Conservation (phyloP, 92 coral and sea anemone genomes). For the Epizoanthus illoricatus region DNA sequence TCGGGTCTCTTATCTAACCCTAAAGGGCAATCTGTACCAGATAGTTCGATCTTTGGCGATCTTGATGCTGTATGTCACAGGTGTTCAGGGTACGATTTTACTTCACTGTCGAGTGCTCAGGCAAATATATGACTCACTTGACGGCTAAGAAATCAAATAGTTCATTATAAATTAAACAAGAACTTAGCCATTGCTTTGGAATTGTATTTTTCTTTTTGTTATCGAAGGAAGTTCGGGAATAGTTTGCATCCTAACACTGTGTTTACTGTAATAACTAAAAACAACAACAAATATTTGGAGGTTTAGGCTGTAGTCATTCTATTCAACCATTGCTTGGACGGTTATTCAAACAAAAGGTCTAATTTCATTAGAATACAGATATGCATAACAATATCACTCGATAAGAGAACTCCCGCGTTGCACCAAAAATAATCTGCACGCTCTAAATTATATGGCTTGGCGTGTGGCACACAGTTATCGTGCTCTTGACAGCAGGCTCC, state of each 20-base stretch:
- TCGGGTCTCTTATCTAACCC: conserved; percentile 31
- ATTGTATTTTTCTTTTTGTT: not conserved
- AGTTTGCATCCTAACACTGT: conserved; percentile 23
- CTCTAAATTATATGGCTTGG: conserved; percentile 34
- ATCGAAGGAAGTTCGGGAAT: not conserved
- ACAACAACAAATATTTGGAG: conserved; percentile 42
- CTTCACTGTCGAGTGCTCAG: not conserved
- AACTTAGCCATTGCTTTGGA: not conserved
- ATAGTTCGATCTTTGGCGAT: conserved; percentile 27
- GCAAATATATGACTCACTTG: conserved; percentile 29
- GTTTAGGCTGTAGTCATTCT: conserved; percentile 41
- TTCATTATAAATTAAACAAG: conserved; percentile 4
- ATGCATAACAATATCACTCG: conserved; percentile 61
- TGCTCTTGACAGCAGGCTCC: conserved; percentile 22
- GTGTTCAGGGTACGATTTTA: conserved; percentile 4
- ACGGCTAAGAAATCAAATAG: conserved; percentile 1
- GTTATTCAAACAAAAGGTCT: conserved; percentile 57
- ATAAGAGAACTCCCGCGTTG: conserved; percentile 59
- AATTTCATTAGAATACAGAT: conserved; percentile 62
- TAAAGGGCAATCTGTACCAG: conserved; percentile 39
- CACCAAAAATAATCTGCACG: conserved; percentile 34
- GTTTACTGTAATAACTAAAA: conserved; percentile 37
- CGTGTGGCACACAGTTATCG: conserved; percentile 38
- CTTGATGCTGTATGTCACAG: conserved; percentile 41
- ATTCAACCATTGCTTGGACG: conserved; percentile 34